These are phyloP conservation scores for Larimichthys polyactis DNA, from an alignment of 2,113 vertebrate species.

Conservation along the genomic window DNA sequence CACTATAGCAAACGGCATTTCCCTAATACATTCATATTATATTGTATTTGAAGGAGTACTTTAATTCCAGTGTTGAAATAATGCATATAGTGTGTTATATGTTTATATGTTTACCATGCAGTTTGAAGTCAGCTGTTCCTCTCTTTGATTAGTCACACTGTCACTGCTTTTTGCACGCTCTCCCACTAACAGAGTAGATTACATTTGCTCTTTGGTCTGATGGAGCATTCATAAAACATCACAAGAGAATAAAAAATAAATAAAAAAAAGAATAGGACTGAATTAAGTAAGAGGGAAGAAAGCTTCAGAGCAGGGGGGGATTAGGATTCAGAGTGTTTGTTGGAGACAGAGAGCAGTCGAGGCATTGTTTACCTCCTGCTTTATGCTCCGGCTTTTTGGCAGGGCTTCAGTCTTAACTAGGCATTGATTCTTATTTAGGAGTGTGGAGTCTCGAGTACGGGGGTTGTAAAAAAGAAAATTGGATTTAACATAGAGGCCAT, in stretches of 20 bases:
- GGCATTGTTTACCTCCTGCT: conserved; percentile 71
- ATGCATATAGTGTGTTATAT: conserved; percentile 34
- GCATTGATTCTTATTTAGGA: conserved; percentile 69
- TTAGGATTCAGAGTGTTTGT: conserved; percentile 63
- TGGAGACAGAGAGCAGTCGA: conserved; percentile 46
- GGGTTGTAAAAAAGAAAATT: conserved; percentile 14
- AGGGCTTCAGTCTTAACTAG: conserved; percentile 62
- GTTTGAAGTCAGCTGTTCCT: conserved; percentile 47
- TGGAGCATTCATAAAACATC: conserved; percentile 62
- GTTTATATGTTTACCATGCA: conserved; percentile 35
- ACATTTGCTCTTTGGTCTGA: conserved; percentile 64
- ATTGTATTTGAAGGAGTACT: conserved; percentile 20
- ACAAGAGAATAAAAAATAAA: neutral
- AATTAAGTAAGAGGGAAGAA: conserved; percentile 52
- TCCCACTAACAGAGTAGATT: conserved; percentile 40
- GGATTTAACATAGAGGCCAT: conserved; percentile 35
- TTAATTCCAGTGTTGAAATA: conserved; percentile 16
- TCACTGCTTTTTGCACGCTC: conserved; percentile 31
- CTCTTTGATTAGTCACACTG: conserved; percentile 54
- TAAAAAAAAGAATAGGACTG: conserved; percentile 29
- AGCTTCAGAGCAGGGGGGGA: conserved; percentile 42
- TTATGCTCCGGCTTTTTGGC: conserved; percentile 52
- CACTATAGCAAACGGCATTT: conserved; percentile 5
- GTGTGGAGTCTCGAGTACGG: conserved; percentile 23
- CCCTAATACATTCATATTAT: conserved; percentile 15